Percentiles rank a stretch among this genome's conserved stretches.
These are phyloP conservation scores for Oreochromis spilurus DNA, from an alignment of 2,113 vertebrate species.

Conservation along the genomic window DNA sequence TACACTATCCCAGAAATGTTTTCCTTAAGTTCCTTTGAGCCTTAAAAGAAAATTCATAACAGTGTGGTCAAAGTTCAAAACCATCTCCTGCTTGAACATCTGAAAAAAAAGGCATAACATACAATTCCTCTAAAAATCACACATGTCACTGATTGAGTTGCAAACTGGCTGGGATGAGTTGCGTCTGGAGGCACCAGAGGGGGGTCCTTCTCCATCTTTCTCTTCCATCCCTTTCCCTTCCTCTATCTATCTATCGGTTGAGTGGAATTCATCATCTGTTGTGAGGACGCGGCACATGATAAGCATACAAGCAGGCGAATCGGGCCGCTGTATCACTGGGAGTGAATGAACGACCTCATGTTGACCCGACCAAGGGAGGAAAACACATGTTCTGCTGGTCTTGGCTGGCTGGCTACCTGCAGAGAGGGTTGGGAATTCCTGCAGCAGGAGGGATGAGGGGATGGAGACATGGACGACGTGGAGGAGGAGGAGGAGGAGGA, in stretches of 20 bases:
- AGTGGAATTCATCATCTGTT: conserved; percentile 75
- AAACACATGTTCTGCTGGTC: conserved; percentile 88
- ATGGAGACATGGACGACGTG: conserved; percentile 60
- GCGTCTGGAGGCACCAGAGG: conserved; percentile 49
- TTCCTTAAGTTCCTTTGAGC: conserved; percentile 58
- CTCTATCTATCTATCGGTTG: conserved; percentile 32
- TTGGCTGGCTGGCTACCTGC: conserved; percentile 81
- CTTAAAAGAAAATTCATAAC: conserved; percentile 74
- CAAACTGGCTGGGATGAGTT: conserved; percentile 60
- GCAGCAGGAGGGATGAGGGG: conserved; percentile 71
- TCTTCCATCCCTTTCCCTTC: background rate
- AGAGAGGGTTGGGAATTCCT: conserved; percentile 82
- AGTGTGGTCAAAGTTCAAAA: conserved; percentile 74
- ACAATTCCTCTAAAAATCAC: conserved; percentile 46
- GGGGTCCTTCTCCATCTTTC: conserved; percentile 44
- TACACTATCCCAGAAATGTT: conserved; percentile 56
- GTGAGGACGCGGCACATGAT: conserved; percentile 65
- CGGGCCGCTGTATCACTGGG: conserved; percentile 73
- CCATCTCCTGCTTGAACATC: conserved; percentile 15
- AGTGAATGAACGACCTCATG: conserved; percentile 76
- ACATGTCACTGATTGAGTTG: conserved; percentile 73
- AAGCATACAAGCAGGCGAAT: conserved; percentile 66
- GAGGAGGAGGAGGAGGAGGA: conserved; percentile 47
- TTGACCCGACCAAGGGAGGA: conserved; percentile 80
- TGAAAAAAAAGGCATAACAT: conserved; percentile 39